These are phyloP conservation scores for Aethes cnicana DNA, from an alignment of 2,888 invertebrate species.

Conservation along the genomic window DNA sequence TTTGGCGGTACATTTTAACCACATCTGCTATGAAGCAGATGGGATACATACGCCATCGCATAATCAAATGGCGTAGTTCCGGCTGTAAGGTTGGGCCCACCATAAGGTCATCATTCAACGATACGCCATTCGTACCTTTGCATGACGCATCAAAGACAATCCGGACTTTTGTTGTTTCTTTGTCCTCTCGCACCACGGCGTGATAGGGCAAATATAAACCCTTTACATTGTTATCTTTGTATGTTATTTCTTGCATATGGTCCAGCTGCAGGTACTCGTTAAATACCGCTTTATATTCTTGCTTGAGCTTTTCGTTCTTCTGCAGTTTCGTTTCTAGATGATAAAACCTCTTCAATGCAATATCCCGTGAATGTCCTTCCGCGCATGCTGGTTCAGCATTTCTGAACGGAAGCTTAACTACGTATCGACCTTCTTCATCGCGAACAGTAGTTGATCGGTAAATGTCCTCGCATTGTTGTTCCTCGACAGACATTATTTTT, in stretches of 20 bases:
- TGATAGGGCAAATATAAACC: slow-evolving; percentile 32
- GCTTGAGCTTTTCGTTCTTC: neutral
- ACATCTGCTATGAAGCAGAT: slow-evolving; percentile 36
- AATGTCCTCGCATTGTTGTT: neutral
- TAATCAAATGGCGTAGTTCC: slow-evolving; percentile 37
- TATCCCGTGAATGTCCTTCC: neutral
- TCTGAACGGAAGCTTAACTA: too few species aligned
- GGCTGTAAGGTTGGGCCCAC: slow-evolving; percentile 39
- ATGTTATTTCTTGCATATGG: neutral
- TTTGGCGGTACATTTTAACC: slow-evolving; percentile 42
- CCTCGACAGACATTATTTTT: too few species aligned
- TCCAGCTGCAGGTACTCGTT: neutral
- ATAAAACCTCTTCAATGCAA: neutral
- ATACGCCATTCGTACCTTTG: slow-evolving; percentile 13
- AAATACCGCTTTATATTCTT: neutral
- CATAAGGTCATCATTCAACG: slow-evolving; percentile 38
- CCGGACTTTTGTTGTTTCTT: slow-evolving; percentile 30
- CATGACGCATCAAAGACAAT: slow-evolving; percentile 36
- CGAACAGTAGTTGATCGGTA: neutral
- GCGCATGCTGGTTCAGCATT: too few species aligned
- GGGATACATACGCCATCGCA: slow-evolving; percentile 35
- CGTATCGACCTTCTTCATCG: too few species aligned
- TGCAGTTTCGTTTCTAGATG: neutral
- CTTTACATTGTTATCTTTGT: too few species aligned
- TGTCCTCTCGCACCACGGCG: slow-evolving; percentile 31